Evolutionary conservation across 2,888 invertebrate genomes (phyloP), one percentile per base, ranked within the genome.

Genomic region (Hyposoter didymator): DNA sequence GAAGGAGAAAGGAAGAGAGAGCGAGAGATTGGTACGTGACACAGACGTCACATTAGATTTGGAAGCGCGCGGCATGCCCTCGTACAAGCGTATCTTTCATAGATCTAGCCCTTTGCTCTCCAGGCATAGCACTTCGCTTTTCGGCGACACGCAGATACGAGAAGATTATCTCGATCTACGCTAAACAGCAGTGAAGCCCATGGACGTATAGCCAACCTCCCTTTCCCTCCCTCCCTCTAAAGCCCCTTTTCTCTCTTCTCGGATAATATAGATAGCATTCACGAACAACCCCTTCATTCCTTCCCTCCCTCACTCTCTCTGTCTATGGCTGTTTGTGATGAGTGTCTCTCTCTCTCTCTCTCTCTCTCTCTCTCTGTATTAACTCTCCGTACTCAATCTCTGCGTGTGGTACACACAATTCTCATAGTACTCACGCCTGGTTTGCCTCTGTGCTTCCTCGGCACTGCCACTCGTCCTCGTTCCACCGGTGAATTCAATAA

Each of bases 241-340:
- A 17, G 28, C 45, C 66, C 52, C 73, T 52, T 88, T 91, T 90
- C 90, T 89, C 90, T 90, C 89, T 89, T 84, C 89, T 91, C 90
- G 92, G 92, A 93, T 93, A 93, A 94, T 92, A 91, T 91, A 93
- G 94, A 94, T 94, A 93, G 90, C 92, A 93, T 93, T 93, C 92
- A 88, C 75, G 43, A 79, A 66, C 78, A 92, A 89, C 89, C 88
- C 88, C 84, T 88, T 86, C 74, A 59, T 69, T 73, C 62, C 86
- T 83, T 70, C 28, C 14, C 14, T 59, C 55, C 22, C 12, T 55
- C 12, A 28, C 19, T 52, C 12, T 49, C 45, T 70, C 75, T 67
- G 32, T 62, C 70, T 81, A 64, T 67, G 80, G 64, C 81, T 78
- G 66, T 80, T 78, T 74, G 78, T 80, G 66, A 35, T 35, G 35